Conservation (phyloP, 1,140 invertebrate genomes). For the Listronotus bonariensis region DNA sequence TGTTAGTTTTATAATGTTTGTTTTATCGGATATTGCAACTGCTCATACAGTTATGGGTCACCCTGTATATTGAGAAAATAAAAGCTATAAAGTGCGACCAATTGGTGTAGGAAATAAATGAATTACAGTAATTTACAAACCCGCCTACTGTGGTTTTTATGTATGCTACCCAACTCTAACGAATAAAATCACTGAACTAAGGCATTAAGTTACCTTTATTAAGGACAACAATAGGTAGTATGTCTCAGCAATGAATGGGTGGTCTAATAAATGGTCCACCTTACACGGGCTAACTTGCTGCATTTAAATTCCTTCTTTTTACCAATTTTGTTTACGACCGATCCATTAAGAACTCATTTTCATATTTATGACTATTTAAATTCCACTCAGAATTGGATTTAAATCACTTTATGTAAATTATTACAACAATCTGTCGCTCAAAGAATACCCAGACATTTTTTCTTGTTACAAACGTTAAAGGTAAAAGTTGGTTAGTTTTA, state of each 20-base stretch:
- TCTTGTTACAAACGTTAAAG: no score
- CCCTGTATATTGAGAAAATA: constrained; percentile 7
- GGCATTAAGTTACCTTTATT: constrained; percentile 41
- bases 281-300: constrained; percentile 14
- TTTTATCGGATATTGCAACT: no score
- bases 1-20: no score
- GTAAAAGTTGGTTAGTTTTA: no score
- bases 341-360: neutral
- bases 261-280: constrained; percentile 39
- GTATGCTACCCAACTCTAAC: constrained; percentile 12
- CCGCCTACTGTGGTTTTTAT: constrained; percentile 33
- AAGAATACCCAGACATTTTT: no score
- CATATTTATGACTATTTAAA: constrained; percentile 13
- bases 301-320: constrained; percentile 26
- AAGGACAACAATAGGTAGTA: constrained; percentile 43
- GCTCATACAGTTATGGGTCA: no score
- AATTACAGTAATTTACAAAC: constrained; percentile 31
- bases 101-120: constrained; percentile 30
- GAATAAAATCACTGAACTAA: constrained; percentile 39
- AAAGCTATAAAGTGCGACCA: constrained; percentile 17
- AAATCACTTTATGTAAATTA: neutral
- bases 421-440: no score
- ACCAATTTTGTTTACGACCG: constrained; percentile 18
- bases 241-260: constrained; percentile 39
- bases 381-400: neutral